Evolutionary conservation across 2,797 vertebrate genomes (phyloP), one percentile per base, ranked within the genome.

Genomic region (Carduelis carduelis): DNA sequence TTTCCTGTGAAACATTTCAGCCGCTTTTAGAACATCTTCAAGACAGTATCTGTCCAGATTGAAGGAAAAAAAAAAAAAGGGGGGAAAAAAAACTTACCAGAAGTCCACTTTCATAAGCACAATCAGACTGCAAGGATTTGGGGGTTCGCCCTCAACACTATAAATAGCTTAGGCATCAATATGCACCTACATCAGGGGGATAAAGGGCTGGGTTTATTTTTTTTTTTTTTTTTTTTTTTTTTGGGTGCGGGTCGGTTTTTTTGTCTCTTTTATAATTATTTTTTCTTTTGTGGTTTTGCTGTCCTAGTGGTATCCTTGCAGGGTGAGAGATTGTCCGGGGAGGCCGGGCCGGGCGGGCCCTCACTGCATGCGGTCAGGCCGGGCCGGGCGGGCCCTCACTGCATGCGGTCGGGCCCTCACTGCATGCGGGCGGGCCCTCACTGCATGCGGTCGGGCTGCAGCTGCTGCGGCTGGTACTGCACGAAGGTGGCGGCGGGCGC

Each of bases 401-500:
- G 99, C 98, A 99, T 99, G 82, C 99, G 98, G 97, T 99, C 99
- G 0, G 99, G 98, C 95, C 35, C 83, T 99, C 97, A 99, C 97
- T 99, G 99, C 98, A 99, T 99, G 82, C 37, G 12, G 37, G 5
- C 39, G 4, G 52, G 53, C 53, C 35, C 82, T 99, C 97, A 99
- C 97, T 99, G 99, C 98, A 99, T 99, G 82, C 99, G 98, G 97
- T 99, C 99, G 0, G 99, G 98, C 95, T 99, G 99, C 97, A 99
- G 98, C 97, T 98, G 99, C 52, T 99, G 98, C 0, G 98, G 97
- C 88, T 99, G 98, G 91, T 99, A 99, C 98, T 99, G 99, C 91
- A 99, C 97, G 63, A 99, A 99, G 52, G 99, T 89, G 1, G 98
- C 78, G 66, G 98, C 97, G 0, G 98, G 90, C 1, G 98, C 98